Percentiles rank a stretch among this genome's conserved stretches.
Evolutionary conservation across 2,888 invertebrate genomes (phyloP).

Genomic region (Drepanosiphum platanoidis): DNA sequence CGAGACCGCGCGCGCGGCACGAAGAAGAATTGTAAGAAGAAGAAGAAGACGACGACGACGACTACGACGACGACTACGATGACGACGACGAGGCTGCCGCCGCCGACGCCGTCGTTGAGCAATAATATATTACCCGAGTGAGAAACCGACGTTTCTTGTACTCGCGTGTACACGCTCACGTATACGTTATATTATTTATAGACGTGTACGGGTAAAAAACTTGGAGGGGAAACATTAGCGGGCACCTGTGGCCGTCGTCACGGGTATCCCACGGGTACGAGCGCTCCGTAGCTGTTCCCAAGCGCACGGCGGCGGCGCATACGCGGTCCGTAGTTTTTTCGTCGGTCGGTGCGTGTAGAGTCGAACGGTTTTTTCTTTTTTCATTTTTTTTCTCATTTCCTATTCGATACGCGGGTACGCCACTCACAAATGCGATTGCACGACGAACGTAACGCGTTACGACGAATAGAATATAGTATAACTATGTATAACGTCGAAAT

Average conservation of each 20-base stretch:
- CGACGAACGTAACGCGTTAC: no score
- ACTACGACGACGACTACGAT: neutral
- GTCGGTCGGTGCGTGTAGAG: no score
- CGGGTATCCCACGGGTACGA: constrained; percentile 59
- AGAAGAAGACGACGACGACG: neutral
- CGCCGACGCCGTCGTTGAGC: neutral
- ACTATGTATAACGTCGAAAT: no score
- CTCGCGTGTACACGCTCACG: neutral
- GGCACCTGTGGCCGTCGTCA: constrained; percentile 44
- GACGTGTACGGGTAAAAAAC: neutral
- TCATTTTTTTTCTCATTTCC: no score
- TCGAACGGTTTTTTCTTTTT: no score
- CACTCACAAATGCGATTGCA: no score
- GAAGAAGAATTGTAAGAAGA: constrained; percentile 16
- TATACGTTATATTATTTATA: neutral
- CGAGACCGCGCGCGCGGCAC: constrained; percentile 29
- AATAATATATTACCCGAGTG: constrained; percentile 33
- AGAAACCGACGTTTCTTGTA: constrained; percentile 24
- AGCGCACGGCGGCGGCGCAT: no score
- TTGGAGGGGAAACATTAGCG: constrained; percentile 44
- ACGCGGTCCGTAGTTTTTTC: no score
- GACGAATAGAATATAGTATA: no score
- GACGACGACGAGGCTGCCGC: neutral
- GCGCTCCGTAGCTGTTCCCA: constrained; percentile 32
- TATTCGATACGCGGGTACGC: no score